Base-by-base conservation (phyloP, 2,797 vertebrate genomes). In the Amblyopsis hoosieri region DNA sequence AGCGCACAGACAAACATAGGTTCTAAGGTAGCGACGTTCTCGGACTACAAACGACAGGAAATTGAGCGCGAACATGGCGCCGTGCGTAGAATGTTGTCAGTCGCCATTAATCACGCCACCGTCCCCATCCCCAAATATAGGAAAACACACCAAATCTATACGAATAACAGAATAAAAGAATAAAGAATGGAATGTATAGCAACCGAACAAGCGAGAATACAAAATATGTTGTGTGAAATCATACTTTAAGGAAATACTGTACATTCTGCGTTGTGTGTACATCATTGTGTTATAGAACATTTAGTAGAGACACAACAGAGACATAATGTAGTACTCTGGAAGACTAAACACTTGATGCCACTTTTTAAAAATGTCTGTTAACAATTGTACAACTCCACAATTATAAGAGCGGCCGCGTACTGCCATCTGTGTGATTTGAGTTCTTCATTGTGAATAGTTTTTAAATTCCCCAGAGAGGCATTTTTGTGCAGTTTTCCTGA, bases 61-160 rank as follows among this genome's bases (percentile, higher is more conserved):
- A 56, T 42, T 56, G 54, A 37, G 15, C 33, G n/a, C 3, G 11
- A 56, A 56, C 37, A 42, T 11, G 54, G 54, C 19, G 29, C 54
- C 14, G 54, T 31, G n/a, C 4, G 17, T 19, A 17, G 45, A 9
- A 57, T 45, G 37, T 57, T 15, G 14, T 19, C 37, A 57, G 55
- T 10, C 8, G 19, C 45, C 55, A 56, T 56, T 56, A 45, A 12
- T 45, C 55, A 45, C 17, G 42, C 11, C 33, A 12, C 10, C 12
- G 10, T 3, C 42, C 1, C 42, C 12, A 14, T 14, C 55, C 15
- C 37, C 10, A 45, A 17, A 37, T 37, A 45, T 48, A n/a, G 6
- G 9, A 8, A n/a, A n/a, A 48, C 11, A n/a, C 46, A n/a, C 12
- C 15, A 45, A 9, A 55, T 2, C 5, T 14, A 57, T n/a, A 17